Conservation (phyloP, 2,797 vertebrate genomes). For the Micromesistius poutassou region DNA sequence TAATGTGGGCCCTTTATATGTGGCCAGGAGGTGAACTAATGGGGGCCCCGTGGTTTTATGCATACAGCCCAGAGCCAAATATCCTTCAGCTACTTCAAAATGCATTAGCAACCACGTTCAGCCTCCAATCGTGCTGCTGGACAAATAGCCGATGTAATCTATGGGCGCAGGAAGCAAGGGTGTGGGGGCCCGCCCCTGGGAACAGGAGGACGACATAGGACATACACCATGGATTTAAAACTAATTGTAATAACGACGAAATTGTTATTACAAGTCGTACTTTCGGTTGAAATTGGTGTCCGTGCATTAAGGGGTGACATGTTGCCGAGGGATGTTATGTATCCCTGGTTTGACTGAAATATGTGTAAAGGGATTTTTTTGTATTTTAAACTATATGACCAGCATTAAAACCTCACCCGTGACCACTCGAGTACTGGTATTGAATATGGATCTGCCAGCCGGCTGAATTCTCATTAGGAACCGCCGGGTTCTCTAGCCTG, state of each 20-base stretch:
- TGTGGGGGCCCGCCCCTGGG: background rate
- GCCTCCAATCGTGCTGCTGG: background rate
- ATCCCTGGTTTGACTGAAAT: background rate
- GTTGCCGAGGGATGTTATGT: background rate
- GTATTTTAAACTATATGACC: background rate
- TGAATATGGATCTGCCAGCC: background rate
- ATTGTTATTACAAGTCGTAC: background rate
- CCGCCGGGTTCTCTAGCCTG: background rate
- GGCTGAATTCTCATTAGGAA: background rate
- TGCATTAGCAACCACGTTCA: constrained; percentile 9
- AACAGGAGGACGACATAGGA: background rate
- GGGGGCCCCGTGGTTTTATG: background rate
- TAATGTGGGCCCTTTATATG: background rate
- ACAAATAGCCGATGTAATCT: constrained; percentile 12
- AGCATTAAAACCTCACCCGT: background rate
- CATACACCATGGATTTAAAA: background rate
- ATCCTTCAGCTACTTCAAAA: background rate
- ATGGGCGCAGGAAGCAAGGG: constrained; percentile 5
- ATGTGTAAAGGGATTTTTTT: background rate
- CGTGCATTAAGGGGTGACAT: background rate
- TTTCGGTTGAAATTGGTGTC: background rate
- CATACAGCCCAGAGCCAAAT: background rate
- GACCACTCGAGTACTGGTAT: background rate
- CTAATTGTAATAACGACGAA: background rate
- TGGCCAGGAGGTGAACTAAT: background rate